Conservation (phyloP, 1,140 invertebrate genomes). For the Aphis gossypii region DNA sequence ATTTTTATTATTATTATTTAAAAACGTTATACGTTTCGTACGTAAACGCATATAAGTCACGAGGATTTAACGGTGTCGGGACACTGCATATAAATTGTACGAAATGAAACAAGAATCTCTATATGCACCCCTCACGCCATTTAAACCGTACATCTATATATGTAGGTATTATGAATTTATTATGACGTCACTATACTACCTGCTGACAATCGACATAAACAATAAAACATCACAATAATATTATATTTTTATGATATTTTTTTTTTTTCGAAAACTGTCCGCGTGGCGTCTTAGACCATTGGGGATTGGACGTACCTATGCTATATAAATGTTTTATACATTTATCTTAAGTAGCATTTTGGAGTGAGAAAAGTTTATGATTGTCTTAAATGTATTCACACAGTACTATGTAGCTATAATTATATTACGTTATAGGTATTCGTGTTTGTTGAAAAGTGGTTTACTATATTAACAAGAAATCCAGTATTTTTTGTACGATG, state of each 20-base stretch:
- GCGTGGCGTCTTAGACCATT: background rate
- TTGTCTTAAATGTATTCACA: too few species aligned
- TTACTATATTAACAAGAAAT: background rate
- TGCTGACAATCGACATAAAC: constrained; percentile 22
- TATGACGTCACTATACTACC: background rate
- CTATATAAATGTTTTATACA: too few species aligned
- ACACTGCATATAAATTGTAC: background rate
- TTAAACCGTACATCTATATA: background rate
- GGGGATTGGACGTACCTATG: background rate
- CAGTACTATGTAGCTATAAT: too few species aligned
- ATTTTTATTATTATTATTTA: background rate
- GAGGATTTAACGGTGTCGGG: constrained; percentile 14
- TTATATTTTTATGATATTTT: background rate
- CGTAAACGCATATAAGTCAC: background rate
- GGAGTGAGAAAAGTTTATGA: background rate
- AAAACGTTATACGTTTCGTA: background rate
- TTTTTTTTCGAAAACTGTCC: background rate
- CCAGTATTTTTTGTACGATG: background rate
- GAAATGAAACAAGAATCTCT: background rate
- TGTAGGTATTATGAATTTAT: background rate
- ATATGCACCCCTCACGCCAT: background rate
- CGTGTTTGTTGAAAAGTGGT: background rate
- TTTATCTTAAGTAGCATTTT: background rate
- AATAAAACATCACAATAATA: background rate
- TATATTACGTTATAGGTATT: background rate